Base-by-base conservation (phyloP, 2,888 invertebrate genomes). In the Lysandra coridon region DNA sequence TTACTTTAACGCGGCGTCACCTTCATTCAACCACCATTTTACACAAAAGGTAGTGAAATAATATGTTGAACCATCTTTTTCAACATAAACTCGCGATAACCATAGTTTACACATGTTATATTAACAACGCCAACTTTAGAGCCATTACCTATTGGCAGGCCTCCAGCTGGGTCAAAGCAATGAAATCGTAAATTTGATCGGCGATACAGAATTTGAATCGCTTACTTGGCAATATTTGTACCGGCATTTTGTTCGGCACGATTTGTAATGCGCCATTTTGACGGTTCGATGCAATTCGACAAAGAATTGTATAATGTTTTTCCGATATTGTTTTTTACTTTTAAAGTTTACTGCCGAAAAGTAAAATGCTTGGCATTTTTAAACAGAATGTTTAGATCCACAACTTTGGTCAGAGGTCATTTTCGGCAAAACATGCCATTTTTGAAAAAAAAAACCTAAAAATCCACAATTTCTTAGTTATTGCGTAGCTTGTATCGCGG, bases 81-180 rank as follows among this genome's bases (percentile, higher is more conserved):
- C 5, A 23, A 5, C 69, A 14, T 37, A 14, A 69, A 4, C 33
- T 69, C 10, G 4, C 40, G 74, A 44, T 44, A 74, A 44, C 44
- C 53, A 75, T 53, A 76, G 49, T 76, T 30, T 30, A 57, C 49
- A 76, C 76, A 76, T 76, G 76, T 33, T 76, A 53, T 53, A 76
- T 76, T 76, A 76, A 76, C 33, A 14, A 57, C 76, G 53, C 76
- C 76, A 76, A 76, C 76, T 53, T 76, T 76, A 44, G 76, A 53
- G 76, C 76, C 76, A 76, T 76, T 57, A 76, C 53, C 53, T 73
- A 77, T 76, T 82, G 82, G 81, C 81, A 78, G 10, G 14, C 49
- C 37, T 79, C 80, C 81, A 81, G 62, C 57, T 73, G 79, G 82
- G 83, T 81, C 83, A 78, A 76, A 83, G 73, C 80, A 81, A 82